Base-by-base conservation (phyloP, 2,113 vertebrate species). In the Lagopus leucura region DNA sequence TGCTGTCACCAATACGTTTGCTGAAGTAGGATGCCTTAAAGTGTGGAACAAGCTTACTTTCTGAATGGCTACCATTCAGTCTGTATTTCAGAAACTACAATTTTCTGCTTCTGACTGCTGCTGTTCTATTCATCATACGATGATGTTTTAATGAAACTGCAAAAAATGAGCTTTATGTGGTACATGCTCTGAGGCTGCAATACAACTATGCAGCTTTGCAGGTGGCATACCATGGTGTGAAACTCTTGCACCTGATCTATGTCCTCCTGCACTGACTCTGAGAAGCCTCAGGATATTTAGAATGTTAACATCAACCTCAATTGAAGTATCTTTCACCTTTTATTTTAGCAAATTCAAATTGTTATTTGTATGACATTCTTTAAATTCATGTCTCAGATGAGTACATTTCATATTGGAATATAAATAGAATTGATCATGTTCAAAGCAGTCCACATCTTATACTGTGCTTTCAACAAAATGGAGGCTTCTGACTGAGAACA, bases 1-100 rank as follows among this genome's bases (percentile, higher is more conserved):
- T 34, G 13, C 13, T 18, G 24, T 83, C 67, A 80, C 17, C 42
- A 34, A 2, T 28, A 16, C 0, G 0, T 58, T 72, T 61, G 42
- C 8, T 47, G 19, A 86, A 93, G n/a, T 21, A 72, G 54, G 30
- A 8, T 27, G 45, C 19, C 8, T 27, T 50, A 30, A 77, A 69
- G 20, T 11, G 17, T 72, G 64, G 42, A 80, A 67, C 10, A 32
- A 16, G 14, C 12, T 69, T 69, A 25, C 2, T 5, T 72, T 19
- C 76, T 89, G 36, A 36, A 20, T 16, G 20, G 28, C 42, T 67
- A 32, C 7, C 30, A 67, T 76, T 13, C 28, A 66, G 19, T 38
- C 24, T 38, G 20, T 61, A 57, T 70, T 82, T 36, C 28, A 52
- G 34, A 67, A 63, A 2, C 1, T 2, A 30, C 1, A 6, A 52